These are phyloP conservation scores for Sebastiscus albofasciatus DNA, from an alignment of 2,797 vertebrate species.

Conservation along the genomic window DNA sequence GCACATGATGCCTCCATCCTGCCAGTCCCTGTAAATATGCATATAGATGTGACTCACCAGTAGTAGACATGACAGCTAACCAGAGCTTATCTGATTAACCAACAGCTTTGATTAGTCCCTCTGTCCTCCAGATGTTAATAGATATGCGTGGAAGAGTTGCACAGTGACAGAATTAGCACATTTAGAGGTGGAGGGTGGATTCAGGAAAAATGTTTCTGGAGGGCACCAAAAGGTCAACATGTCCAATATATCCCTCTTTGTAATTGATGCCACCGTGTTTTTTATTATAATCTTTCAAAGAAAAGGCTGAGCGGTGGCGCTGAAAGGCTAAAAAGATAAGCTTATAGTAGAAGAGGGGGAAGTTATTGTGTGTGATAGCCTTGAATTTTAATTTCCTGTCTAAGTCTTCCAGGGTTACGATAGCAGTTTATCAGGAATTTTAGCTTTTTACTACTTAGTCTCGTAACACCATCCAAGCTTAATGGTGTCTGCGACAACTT, in stretches of 20 bases:
- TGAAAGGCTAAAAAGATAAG: slow-evolving; percentile 40
- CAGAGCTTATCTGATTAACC: slow-evolving; percentile 23
- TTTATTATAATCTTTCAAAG: slow-evolving; percentile 23
- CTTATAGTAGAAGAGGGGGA: not conserved
- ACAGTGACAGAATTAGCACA: not conserved
- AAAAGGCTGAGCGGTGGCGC: slow-evolving; percentile 25
- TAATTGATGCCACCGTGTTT: slow-evolving; percentile 7
- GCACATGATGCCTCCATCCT: not conserved
- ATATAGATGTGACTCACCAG: slow-evolving; percentile 5
- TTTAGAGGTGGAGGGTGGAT: not conserved
- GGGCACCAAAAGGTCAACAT: not conserved
- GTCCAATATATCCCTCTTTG: slow-evolving; percentile 3
- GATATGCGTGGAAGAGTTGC: not conserved
- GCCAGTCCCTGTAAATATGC: slow-evolving; percentile 9
- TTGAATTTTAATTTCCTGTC: not conserved
- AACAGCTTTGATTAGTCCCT: slow-evolving; percentile 32
- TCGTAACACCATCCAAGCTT: not conserved
- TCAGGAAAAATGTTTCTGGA: slow-evolving; percentile 3
- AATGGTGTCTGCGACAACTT: not conserved
- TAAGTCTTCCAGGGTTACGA: slow-evolving; percentile 6
- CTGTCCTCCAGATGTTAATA: not conserved
- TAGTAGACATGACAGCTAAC: slow-evolving; percentile 39
- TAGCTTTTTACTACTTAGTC: not conserved
- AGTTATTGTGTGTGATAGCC: slow-evolving; percentile 23
- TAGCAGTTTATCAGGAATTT: slow-evolving; percentile 19